phyloP scores from a whole-genome alignment of 2,888 invertebrate species.

The Globia sparganii region DNA sequence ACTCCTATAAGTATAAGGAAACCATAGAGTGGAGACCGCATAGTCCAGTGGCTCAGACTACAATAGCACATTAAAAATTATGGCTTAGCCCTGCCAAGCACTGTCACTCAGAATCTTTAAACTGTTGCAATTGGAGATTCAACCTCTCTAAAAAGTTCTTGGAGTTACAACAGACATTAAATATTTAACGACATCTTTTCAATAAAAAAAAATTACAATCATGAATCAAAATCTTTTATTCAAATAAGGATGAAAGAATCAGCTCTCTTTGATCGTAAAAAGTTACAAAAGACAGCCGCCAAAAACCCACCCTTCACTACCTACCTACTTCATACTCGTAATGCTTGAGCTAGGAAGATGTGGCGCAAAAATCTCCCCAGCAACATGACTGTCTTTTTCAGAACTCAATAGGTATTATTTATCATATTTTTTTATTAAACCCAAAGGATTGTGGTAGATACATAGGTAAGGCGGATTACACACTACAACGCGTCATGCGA shows the following conservation, averaged over 20 bases:
- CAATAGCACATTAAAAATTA: conserved; percentile 52
- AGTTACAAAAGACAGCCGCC: neutral
- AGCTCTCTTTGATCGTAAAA: neutral
- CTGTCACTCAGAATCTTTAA: conserved; percentile 34
- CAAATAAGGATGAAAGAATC: neutral
- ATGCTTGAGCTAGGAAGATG: too few relatives aligned
- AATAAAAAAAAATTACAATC: neutral
- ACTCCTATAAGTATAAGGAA: conserved; percentile 46
- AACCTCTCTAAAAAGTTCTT: conserved; percentile 8
- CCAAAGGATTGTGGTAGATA: conserved; percentile 8
- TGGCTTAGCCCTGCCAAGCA: conserved; percentile 32
- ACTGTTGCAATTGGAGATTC: conserved; percentile 20
- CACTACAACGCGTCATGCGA: neutral
- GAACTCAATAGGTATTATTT: neutral
- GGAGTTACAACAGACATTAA: neutral
- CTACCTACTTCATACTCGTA: neutral
- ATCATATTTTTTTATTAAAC: conserved; percentile 10
- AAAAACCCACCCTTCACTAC: neutral
- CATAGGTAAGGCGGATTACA: neutral
- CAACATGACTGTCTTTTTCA: neutral
- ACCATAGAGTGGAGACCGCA: conserved; percentile 32
- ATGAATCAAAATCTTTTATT: neutral
- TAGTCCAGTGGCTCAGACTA: conserved; percentile 54
- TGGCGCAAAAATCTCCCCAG: neutral
- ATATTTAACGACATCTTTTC: neutral